A percentile compares a stretch with the other conserved stretches of the same genome.
phyloP scores from a whole-genome alignment of 2,888 invertebrate genomes.

The Congeria kusceri region DNA sequence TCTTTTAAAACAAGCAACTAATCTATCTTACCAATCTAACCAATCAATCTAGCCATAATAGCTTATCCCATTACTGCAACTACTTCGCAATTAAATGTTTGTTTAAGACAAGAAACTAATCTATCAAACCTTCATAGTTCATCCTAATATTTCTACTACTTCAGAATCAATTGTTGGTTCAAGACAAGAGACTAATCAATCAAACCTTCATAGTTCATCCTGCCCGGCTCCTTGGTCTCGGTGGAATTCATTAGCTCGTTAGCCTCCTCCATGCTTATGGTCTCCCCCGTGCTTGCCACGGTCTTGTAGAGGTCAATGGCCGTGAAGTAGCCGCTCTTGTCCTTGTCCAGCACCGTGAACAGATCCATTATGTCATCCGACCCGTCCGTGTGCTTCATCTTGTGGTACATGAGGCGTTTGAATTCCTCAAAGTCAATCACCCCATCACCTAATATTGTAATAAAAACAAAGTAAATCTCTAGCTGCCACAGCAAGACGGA shows the following conservation, averaged over 20 bases:
- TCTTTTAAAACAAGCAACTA: too few relatives aligned
- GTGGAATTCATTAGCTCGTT: constrained; percentile 51
- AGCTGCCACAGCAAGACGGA: too few relatives aligned
- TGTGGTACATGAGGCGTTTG: constrained; percentile 48
- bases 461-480: too few relatives aligned
- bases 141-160: too few relatives aligned
- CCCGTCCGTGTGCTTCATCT: constrained; percentile 58
- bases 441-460: constrained; percentile 49
- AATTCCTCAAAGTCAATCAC: constrained; percentile 64
- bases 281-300: constrained; percentile 51
- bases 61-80: too few relatives aligned
- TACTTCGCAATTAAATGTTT: too few relatives aligned
- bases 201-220: constrained; percentile 61
- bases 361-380: constrained; percentile 54
- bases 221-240: constrained; percentile 57
- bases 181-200: too few relatives aligned
- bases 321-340: constrained; percentile 57
- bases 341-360: constrained; percentile 69
- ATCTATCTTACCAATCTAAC: too few relatives aligned
- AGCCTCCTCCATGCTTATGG: constrained; percentile 42
- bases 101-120: too few relatives aligned
- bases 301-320: constrained; percentile 49
- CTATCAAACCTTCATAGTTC: too few relatives aligned
- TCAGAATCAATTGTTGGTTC: too few relatives aligned
- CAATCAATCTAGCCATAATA: too few relatives aligned